Conservation (phyloP, 2,888 invertebrate genomes). For the Scaptomyza tumidula region DNA sequence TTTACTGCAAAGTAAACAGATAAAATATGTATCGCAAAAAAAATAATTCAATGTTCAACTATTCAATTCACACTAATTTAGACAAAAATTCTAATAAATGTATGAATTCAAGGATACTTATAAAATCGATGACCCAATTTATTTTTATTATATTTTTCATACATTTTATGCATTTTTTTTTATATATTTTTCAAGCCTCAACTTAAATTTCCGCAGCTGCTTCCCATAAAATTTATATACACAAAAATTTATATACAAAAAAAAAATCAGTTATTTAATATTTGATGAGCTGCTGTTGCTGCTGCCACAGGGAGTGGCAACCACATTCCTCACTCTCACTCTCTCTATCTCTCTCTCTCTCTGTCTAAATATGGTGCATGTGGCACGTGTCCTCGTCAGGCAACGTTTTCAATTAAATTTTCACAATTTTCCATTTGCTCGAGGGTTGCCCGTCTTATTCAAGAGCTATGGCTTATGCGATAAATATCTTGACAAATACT, state of each 20-base stretch:
- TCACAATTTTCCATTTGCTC: slow-evolving; percentile 67
- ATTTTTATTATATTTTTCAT: slow-evolving; percentile 20
- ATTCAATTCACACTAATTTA: too few relatives aligned
- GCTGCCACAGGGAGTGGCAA: not conserved
- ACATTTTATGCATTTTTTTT: slow-evolving; percentile 18
- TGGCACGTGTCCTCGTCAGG: slow-evolving; percentile 47
- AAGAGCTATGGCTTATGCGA: slow-evolving; percentile 66
- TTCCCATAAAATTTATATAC: slow-evolving; percentile 24
- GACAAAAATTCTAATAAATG: too few relatives aligned
- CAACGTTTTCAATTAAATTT: slow-evolving; percentile 75
- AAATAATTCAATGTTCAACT: too few relatives aligned
- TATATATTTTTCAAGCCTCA: slow-evolving; percentile 1
- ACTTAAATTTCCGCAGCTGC: slow-evolving; percentile 45
- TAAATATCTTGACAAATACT: slow-evolving; percentile 77
- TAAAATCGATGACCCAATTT: slow-evolving; percentile 43
- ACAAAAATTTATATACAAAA: slow-evolving; percentile 9
- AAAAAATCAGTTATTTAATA: slow-evolving; percentile 48
- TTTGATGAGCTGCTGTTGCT: slow-evolving; percentile 62
- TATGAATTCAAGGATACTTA: too few relatives aligned
- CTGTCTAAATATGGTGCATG: not conserved
- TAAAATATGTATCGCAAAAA: not conserved
- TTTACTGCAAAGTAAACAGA: not conserved
- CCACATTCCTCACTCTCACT: not conserved
- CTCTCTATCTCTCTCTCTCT: not conserved
- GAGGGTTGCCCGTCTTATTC: slow-evolving; percentile 34